A percentile compares a stretch with the other conserved stretches of the same genome.
Conservation (phyloP, 2,888 invertebrate species). For the Dicycla oo region DNA sequence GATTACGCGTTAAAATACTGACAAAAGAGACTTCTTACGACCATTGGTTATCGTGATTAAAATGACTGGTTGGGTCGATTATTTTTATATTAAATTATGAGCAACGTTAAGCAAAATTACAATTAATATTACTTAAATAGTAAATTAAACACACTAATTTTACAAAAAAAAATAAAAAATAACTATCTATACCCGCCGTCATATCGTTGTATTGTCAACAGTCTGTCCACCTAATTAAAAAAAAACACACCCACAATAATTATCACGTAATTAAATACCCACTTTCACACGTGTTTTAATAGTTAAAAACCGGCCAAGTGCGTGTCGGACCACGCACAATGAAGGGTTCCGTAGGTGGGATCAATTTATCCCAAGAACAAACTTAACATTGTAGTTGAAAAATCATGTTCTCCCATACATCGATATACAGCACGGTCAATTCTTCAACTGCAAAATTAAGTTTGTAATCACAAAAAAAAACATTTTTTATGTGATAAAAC, state of each 20-base stretch:
- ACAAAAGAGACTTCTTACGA: neutral
- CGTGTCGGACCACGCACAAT: too few species aligned
- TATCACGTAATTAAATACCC: conserved; percentile 39
- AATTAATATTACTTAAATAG: neutral
- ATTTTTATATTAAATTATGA: neutral
- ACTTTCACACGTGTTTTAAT: conserved; percentile 55
- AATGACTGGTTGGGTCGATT: neutral
- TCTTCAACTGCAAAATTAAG: too few species aligned
- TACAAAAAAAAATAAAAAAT: neutral
- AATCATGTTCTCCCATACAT: too few species aligned
- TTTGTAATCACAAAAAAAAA: too few species aligned
- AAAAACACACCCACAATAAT: conserved; percentile 23
- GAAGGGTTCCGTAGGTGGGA: too few species aligned
- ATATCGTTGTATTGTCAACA: conserved; percentile 22
- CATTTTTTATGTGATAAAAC: too few species aligned
- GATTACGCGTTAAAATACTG: conserved; percentile 6
- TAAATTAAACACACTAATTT: neutral
- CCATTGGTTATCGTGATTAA: conserved; percentile 1
- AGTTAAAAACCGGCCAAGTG: too few species aligned
- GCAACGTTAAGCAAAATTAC: neutral
- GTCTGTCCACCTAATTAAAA: conserved; percentile 5
- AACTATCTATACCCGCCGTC: too few species aligned
- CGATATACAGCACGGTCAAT: too few species aligned
- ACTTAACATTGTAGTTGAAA: too few species aligned
- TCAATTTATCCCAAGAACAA: too few species aligned